A percentile compares a stretch with the other conserved stretches of the same genome.
Conservation (phyloP, 2,797 vertebrate species). For the Alectoris magna region DNA sequence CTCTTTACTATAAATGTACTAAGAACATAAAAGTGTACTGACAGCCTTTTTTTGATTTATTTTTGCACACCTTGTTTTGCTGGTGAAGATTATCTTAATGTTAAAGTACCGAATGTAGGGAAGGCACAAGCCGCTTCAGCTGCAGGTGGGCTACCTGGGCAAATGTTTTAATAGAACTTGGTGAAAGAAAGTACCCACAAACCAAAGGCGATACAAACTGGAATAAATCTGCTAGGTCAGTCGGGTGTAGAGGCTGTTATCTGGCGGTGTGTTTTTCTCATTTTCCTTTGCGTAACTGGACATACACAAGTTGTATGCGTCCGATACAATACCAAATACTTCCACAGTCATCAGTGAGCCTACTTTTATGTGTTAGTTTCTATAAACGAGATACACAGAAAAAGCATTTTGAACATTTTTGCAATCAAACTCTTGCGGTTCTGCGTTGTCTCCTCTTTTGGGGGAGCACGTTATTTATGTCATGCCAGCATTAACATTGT, state of each 20-base stretch:
- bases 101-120: background rate
- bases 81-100: background rate
- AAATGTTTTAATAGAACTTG: conserved; percentile 7
- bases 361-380: background rate
- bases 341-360: background rate
- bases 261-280: background rate
- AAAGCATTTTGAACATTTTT: conserved; percentile 24
- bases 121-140: background rate
- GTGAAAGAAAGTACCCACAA: background rate
- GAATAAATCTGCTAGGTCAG: background rate
- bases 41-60: background rate
- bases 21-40: background rate
- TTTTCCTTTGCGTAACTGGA: background rate
- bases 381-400: background rate
- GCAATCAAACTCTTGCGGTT: background rate
- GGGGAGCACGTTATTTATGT: background rate
- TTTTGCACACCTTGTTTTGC: background rate
- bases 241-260: background rate
- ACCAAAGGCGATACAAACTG: background rate
- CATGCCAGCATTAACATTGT: fast-evolving
- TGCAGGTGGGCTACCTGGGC: conserved; percentile 36
- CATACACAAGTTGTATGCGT: background rate
- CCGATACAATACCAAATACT: background rate
- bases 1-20: background rate
- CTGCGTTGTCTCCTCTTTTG: background rate